Evolutionary conservation across 2,888 invertebrate species (phyloP), one percentile per base, ranked within the genome.

Genomic region (Erannis defoliaria): DNA sequence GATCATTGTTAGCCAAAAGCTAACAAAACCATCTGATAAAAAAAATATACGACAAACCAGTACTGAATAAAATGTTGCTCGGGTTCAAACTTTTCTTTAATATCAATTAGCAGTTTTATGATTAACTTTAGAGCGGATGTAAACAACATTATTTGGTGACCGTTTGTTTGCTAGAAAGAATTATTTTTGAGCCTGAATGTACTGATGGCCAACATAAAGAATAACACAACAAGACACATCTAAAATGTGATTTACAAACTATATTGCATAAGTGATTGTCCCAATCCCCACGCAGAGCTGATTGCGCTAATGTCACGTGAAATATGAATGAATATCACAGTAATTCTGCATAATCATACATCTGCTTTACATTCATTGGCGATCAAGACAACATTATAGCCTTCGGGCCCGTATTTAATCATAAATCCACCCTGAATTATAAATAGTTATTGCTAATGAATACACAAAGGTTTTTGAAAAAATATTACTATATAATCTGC

Each of bases 271-370:
- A n/a, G n/a, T n/a, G n/a, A n/a, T 5, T 38, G 23, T 16, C 12
- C 18, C 37, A 5, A 19, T 51, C 82, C 82, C 85, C 82, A 84
- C 85, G 79, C 84, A 85, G 82, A 81, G 71, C 80, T 77, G 72
- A 71, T 70, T 70, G 75, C 66, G 77, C 66, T 74, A 70, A 66
- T 70, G 71, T 72, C 65, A 81, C 72, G 79, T 82, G 82, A 85
- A 83, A 81, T 82, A 35, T 84, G 84, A 88, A 88, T 85, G 82
- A 83, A 84, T 90, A 90, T 90, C 90, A 90, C 90, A 90, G 89
- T 88, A 88, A 80, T 85, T 85, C 82, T 81, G 81, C 85, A 84
- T 81, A 77, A 80, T 80, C 81, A 75, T 68, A 45, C 29, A 45
- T 45, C 45, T 45, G 46, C 80, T 76, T 78, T 78, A 77, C 60